These are phyloP conservation scores for Hyposoter didymator DNA, from an alignment of 2,888 invertebrate genomes.

Conservation along the genomic window DNA sequence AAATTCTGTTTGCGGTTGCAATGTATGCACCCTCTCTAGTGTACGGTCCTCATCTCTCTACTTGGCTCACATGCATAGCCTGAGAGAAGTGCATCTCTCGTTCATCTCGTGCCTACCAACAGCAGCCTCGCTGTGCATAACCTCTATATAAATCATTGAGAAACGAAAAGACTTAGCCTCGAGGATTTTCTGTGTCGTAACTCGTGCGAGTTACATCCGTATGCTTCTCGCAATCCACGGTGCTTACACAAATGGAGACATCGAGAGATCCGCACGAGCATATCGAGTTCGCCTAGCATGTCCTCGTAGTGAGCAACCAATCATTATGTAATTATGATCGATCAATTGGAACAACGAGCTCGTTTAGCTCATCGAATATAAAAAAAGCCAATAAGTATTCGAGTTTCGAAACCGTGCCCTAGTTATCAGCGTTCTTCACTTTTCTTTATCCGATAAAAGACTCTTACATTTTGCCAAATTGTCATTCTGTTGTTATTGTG, in stretches of 20 bases:
- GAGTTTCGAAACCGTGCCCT: neutral
- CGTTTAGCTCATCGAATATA: neutral
- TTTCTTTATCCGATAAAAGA: neutral
- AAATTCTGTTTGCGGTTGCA: constrained; percentile 77
- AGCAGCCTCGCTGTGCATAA: constrained; percentile 37
- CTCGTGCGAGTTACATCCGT: constrained; percentile 21
- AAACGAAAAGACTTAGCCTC: neutral
- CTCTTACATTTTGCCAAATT: too few species aligned
- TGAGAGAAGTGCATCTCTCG: constrained; percentile 60
- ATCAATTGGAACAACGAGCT: constrained; percentile 7
- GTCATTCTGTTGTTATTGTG: too few species aligned
- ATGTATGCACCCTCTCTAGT: constrained; percentile 81
- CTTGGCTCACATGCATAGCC: constrained; percentile 54
- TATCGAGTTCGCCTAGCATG: constrained; percentile 18
- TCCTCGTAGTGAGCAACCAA: constrained; percentile 19
- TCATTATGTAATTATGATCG: constrained; percentile 53
- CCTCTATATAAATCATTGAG: constrained; percentile 13
- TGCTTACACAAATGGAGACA: constrained; percentile 43
- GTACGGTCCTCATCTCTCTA: constrained; percentile 52
- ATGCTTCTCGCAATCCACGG: neutral
- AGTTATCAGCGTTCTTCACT: neutral
- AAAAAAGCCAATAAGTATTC: neutral
- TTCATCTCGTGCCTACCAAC: constrained; percentile 47
- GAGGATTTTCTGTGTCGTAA: constrained; percentile 3
- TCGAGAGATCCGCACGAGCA: constrained; percentile 24